These are phyloP conservation scores for Campaea margaritaria DNA, from an alignment of 2,888 invertebrate species.

Conservation along the genomic window DNA sequence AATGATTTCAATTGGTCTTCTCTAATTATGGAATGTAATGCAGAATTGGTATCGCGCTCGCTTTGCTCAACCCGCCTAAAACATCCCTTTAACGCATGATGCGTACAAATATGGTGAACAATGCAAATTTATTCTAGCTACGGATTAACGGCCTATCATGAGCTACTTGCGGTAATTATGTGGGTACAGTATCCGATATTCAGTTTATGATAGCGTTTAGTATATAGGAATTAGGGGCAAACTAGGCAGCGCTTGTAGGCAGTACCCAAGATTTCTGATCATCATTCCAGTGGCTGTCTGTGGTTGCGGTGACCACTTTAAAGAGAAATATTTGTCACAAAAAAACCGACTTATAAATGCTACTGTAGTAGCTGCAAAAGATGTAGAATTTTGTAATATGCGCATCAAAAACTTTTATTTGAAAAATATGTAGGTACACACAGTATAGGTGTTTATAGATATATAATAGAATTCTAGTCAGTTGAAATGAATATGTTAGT, in stretches of 20 bases:
- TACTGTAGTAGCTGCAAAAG: too few species aligned
- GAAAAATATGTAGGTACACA: too few species aligned
- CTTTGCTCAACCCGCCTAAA: constrained; percentile 47
- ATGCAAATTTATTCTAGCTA: constrained; percentile 81
- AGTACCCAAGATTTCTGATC: background rate
- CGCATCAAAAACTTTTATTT: too few species aligned
- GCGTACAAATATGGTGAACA: constrained; percentile 64
- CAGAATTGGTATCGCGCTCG: background rate
- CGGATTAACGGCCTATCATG: constrained; percentile 77
- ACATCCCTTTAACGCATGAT: constrained; percentile 63
- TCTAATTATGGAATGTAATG: background rate
- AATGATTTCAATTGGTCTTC: too few species aligned
- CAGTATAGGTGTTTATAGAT: too few species aligned
- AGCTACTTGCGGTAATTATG: constrained; percentile 76
- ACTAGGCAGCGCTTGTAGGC: constrained; percentile 1
- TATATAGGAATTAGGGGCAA: constrained; percentile 18
- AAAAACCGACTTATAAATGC: too few species aligned
- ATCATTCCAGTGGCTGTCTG: too few species aligned
- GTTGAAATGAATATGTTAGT: too few species aligned
- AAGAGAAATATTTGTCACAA: too few species aligned
- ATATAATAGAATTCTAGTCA: too few species aligned
- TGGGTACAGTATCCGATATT: constrained; percentile 54
- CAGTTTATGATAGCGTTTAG: constrained; percentile 38
- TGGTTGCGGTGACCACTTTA: too few species aligned
- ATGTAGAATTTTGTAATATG: too few species aligned